phyloP scores from a whole-genome alignment of 2,797 vertebrate species.

The Oryzias sinensis region DNA sequence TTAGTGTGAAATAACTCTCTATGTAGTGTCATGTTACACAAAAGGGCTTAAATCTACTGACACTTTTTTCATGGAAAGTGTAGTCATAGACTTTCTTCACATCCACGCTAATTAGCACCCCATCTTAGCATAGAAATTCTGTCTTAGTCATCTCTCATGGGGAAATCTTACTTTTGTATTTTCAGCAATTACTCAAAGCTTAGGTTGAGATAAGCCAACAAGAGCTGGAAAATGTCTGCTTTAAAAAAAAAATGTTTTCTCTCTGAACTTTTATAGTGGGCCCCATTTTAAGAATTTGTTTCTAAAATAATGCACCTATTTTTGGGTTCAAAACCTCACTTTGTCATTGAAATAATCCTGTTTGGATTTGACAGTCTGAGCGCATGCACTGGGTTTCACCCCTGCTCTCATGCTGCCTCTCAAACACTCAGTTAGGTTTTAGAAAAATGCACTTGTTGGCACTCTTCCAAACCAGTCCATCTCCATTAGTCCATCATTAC shows the following conservation, averaged over 20 bases:
- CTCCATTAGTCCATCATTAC: not conserved
- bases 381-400: not conserved
- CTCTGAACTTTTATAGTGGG: not conserved
- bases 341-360: slow-evolving; percentile 1
- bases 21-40: no score
- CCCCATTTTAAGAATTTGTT: not conserved
- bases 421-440: slow-evolving; percentile 1
- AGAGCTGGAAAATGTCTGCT: not conserved
- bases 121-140: slow-evolving; percentile 8
- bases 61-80: slow-evolving; percentile 21
- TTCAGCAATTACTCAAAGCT: slow-evolving; percentile 11
- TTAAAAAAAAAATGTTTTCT: not conserved
- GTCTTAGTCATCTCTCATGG: slow-evolving; percentile 23
- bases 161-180: slow-evolving; percentile 14
- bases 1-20: no score
- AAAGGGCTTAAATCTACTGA: not conserved
- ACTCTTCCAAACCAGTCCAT: not conserved
- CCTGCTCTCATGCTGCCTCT: not conserved
- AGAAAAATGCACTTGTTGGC: slow-evolving; percentile 1
- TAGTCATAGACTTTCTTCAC: slow-evolving; percentile 16
- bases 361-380: slow-evolving; percentile 6
- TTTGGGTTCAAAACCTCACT: not conserved
- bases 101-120: slow-evolving; percentile 2
- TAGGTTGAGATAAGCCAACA: slow-evolving; percentile 16
- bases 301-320: not conserved